Evolutionary conservation across 2,113 vertebrate species (phyloP), one percentile per base, ranked within the genome.

Genomic region (Seriola aureovittata): DNA sequence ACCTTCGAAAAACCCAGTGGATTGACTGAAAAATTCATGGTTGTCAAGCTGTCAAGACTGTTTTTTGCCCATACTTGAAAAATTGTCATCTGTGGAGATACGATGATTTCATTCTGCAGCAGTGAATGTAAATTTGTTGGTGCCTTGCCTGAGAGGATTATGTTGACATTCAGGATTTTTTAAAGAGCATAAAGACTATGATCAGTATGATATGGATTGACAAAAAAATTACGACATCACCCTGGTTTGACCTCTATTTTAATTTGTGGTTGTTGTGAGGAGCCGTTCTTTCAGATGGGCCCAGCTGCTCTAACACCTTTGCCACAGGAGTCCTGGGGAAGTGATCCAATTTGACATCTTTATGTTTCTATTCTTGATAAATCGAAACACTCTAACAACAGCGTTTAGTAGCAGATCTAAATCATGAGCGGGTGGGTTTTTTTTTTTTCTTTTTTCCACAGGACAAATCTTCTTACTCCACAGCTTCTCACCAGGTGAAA

Each of bases 31-130:
- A 81, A 74, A 72, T 75, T 48, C 76, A 75, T 64, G 77, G 62
- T 80, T 89, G 87, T 85, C 80, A 85, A 83, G 66, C 52, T 82
- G 80, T 84, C 80, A 82, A 48, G 8, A 21, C 59, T 80, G 48
- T 54, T 34, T 70, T 77, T 82, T 50, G 36, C 42, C 60, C 1
- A 8, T 76, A 64, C 42, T 66, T 68, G 32, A 74, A 68, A 71
- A 71, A 69, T 1, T 65, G 81, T 65, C 64, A 55, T 81, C 16
- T 80, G 52, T 54, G 23, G 76, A 83, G 65, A 75, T 75, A 17
- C 9, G 0, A 60, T 58, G 57, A 65, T 84, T 64, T n/a, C 58
- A 44, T 70, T n/a, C 25, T 19, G 65, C 75, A 42, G 67, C 71
- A 36, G 32, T 32, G 66, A 68, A 85, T 85, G 76, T 71, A 69